phyloP scores from a whole-genome alignment of 2,888 invertebrate genomes.

The Pachydiplax longipennis region DNA sequence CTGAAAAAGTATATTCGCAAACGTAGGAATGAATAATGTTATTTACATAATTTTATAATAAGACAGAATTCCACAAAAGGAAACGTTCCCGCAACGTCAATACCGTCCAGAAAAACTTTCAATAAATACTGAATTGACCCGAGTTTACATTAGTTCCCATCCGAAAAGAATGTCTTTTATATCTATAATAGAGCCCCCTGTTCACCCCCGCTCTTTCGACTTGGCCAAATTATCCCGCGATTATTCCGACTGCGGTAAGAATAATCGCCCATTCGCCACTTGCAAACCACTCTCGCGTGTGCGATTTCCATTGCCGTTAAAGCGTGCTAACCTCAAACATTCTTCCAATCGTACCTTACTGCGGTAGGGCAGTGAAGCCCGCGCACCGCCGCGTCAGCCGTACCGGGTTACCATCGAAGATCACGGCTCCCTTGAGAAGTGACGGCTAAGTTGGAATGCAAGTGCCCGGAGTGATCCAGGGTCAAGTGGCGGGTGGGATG shows the following conservation, averaged over 20 bases:
- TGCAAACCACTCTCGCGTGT: not conserved
- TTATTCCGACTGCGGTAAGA: not conserved
- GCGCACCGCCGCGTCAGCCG: not conserved
- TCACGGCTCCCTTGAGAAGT: not conserved
- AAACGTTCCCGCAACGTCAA: too few relatives aligned
- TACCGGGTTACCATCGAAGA: not conserved
- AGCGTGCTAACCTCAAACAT: not conserved
- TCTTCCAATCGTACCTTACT: constrained; percentile 2
- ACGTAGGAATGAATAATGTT: too few relatives aligned
- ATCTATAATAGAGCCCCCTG: too few relatives aligned
- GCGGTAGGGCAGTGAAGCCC: not conserved
- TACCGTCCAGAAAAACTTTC: too few relatives aligned
- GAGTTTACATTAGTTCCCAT: too few relatives aligned
- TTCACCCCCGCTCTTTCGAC: too few relatives aligned
- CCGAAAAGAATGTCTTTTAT: too few relatives aligned
- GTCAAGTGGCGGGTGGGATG: constrained; percentile 2
- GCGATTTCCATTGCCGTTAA: not conserved
- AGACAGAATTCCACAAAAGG: too few relatives aligned
- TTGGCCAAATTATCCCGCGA: not conserved
- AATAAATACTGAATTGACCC: too few relatives aligned
- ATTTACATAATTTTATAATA: too few relatives aligned
- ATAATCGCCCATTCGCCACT: not conserved
- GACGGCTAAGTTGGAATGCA: constrained; percentile 24
- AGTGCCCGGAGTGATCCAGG: constrained; percentile 11
- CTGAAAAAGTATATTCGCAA: too few relatives aligned